Base-by-base conservation (phyloP, 2,797 vertebrate genomes). In the Schizothorax lantsangensis region DNA sequence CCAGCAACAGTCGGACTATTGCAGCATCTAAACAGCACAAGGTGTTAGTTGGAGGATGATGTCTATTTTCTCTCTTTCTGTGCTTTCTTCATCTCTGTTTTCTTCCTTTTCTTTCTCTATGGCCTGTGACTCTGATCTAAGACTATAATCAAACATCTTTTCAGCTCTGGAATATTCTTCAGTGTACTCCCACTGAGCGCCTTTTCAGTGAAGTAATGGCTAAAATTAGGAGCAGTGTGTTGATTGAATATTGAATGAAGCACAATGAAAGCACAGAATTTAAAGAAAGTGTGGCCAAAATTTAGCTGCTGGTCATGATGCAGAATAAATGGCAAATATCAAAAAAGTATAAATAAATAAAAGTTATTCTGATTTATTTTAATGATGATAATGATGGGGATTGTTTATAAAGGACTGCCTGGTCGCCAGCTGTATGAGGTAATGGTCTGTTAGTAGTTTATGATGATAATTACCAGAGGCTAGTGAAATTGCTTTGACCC, bases 381-480 rank as follows among this genome's bases (percentile, higher is more conserved):
- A 90, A 57, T 84, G 54, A 88, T 90, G 90, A 91, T 90, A 90
- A 91, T 91, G 88, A 90, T 90, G 86, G 83, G 77, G 86, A 82
- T 33, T 38, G 86, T 86, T 91, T 40, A 86, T 90, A 89, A 90
- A 84, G 92, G 92, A 93, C 88, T 88, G 89, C 89, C 91, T 88
- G 92, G 91, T 91, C 88, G 91, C 88, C 69, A n/a, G 87, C 90
- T 92, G 92, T 92, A 92, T 93, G 88, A 94, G 92, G 90, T 94
- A 95, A 95, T 94, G 94, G 89, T 89, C 91, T 91, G 88, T 93
- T 95, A 93, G 95, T 92, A 91, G 92, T 94, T 94, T 92, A 94
- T 91, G 91, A 93, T 92, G 75, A 84, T 94, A 95, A 96, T 95
- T 95, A 94, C 91, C 77, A 87, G 72, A 88, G 89, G 84, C 90